These are phyloP conservation scores for Macrosiphum euphorbiae DNA, from an alignment of 2,888 invertebrate genomes.

Conservation along the genomic window DNA sequence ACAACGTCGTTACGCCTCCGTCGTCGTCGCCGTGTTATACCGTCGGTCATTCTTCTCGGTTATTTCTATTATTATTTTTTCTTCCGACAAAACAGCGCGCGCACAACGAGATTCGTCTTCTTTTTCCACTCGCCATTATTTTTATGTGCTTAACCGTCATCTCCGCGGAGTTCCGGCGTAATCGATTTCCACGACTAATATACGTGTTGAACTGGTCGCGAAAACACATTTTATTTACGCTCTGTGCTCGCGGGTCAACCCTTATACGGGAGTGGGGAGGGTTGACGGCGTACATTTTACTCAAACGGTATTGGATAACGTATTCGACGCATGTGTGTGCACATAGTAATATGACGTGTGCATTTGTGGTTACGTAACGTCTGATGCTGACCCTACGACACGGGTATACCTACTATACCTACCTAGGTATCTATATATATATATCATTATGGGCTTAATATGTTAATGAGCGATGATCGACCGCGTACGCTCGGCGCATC, in stretches of 20 bases:
- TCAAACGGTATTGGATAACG: neutral
- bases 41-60: constrained; percentile 39
- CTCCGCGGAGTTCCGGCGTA: neutral
- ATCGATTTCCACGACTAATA: neutral
- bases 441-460: neutral
- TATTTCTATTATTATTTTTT: constrained; percentile 35
- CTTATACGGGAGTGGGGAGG: neutral
- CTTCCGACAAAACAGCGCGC: neutral
- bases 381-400: neutral
- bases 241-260: neutral
- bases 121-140: neutral
- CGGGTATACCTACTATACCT: neutral
- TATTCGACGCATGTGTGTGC: neutral
- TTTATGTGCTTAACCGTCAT: constrained; percentile 27
- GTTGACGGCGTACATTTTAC: neutral
- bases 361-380: neutral
- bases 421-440: neutral
- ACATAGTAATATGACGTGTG: too few species aligned
- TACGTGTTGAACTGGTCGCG: neutral
- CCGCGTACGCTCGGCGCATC: neutral
- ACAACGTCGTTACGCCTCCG: constrained; percentile 53
- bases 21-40: constrained; percentile 16
- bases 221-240: neutral
- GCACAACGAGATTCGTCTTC: neutral
- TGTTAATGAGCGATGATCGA: neutral